Evolutionary conservation across 2,797 vertebrate genomes (phyloP).

Genomic region (Rhodeus uyekii): DNA sequence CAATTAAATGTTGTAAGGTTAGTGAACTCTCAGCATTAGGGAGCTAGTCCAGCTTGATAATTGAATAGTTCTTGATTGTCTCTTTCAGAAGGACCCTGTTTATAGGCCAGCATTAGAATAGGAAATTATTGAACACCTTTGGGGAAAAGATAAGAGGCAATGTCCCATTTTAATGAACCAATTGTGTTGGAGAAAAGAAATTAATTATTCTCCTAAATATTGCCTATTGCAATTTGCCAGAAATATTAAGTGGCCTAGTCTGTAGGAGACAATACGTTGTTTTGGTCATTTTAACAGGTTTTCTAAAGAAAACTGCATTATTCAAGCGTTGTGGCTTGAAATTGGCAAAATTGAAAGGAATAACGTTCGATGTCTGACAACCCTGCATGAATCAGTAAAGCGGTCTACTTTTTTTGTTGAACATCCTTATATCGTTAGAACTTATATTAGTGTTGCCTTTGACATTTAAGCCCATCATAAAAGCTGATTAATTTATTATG

Average conservation of each 20-base stretch:
- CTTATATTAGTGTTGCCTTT: neutral
- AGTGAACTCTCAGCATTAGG: conserved; percentile 78
- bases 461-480: neutral
- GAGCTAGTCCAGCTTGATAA: conserved; percentile 72
- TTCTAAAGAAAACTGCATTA: conserved; percentile 68
- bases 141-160: conserved; percentile 77
- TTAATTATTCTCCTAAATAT: conserved; percentile 82
- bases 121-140: conserved; percentile 75
- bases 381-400: neutral
- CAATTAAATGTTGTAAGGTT: conserved; percentile 78
- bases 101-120: conserved; percentile 74
- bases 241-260: conserved; percentile 75
- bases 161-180: conserved; percentile 79
- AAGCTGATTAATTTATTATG: neutral
- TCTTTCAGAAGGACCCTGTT: conserved; percentile 63
- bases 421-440: neutral
- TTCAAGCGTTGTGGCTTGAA: conserved; percentile 69
- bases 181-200: conserved; percentile 79
- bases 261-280: conserved; percentile 66
- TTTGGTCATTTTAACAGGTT: conserved; percentile 71
- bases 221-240: conserved; percentile 74
- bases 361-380: neutral
- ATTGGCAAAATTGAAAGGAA: conserved; percentile 38
- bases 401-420: neutral
- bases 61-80: conserved; percentile 77